Conservation (phyloP, 2,113 vertebrate genomes). For the Anoura caudifer region DNA sequence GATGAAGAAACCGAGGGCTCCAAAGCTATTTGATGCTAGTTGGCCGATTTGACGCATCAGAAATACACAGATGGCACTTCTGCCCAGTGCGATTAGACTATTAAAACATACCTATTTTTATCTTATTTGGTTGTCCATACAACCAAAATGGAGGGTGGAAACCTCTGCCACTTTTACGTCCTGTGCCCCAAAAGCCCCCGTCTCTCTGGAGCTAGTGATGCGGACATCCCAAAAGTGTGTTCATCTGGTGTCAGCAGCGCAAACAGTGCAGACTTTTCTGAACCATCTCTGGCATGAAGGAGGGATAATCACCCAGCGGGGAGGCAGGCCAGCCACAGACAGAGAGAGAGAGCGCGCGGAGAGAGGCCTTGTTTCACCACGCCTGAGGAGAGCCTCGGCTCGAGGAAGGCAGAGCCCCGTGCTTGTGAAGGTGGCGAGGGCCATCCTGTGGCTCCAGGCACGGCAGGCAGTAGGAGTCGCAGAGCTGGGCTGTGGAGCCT, state of each 20-base stretch:
- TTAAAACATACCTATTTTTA: neutral
- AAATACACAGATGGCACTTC: neutral
- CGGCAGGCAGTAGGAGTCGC: neutral
- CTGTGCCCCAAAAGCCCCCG: neutral
- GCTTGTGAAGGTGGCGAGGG: neutral
- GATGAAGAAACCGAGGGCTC: neutral
- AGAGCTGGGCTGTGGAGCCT: neutral
- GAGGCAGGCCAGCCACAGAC: neutral
- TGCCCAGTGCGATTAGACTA: neutral
- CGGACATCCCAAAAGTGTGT: neutral
- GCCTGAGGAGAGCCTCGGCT: neutral
- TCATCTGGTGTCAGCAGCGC: neutral
- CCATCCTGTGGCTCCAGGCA: neutral
- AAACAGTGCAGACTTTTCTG: neutral
- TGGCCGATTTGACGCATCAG: neutral
- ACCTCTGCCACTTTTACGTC: neutral
- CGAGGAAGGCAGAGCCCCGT: neutral
- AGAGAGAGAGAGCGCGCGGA: neutral
- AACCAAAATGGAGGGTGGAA: too few relatives aligned
- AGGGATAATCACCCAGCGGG: neutral
- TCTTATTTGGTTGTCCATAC: neutral
- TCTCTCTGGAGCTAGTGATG: neutral
- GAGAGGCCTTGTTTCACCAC: neutral
- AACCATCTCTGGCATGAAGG: neutral
- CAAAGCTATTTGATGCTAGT: neutral